Conservation (phyloP, 2,113 vertebrate species). For the Clinocottus analis region DNA sequence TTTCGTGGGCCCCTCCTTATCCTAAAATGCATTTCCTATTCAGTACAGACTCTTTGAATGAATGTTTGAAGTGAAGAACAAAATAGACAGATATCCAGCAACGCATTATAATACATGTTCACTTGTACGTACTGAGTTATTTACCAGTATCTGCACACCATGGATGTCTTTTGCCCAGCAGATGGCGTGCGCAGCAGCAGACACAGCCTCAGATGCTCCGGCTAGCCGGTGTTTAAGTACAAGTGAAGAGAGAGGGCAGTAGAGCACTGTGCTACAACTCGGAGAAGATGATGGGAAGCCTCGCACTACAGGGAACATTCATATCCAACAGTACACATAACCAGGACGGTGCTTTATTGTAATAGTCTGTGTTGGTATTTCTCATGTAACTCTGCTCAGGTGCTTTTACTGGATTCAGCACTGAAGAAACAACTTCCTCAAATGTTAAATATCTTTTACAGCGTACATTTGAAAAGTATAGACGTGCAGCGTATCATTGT, state of each 20-base stretch:
- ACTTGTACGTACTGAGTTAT: not conserved
- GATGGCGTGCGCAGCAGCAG: slow-evolving; percentile 45
- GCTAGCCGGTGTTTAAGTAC: slow-evolving; percentile 3
- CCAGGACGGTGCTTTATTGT: not conserved
- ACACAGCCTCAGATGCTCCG: not conserved
- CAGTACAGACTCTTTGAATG: not conserved
- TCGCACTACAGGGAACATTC: not conserved
- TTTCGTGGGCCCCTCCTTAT: not conserved
- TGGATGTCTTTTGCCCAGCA: slow-evolving; percentile 48
- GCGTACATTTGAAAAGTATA: not conserved
- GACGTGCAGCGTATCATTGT: not conserved
- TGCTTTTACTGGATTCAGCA: not conserved
- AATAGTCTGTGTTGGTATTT: slow-evolving; percentile 12
- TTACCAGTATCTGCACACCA: not conserved
- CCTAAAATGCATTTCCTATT: not conserved
- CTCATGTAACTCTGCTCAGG: slow-evolving; percentile 17
- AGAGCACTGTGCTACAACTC: slow-evolving; percentile 48
- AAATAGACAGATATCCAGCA: not conserved
- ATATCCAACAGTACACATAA: slow-evolving; percentile 24
- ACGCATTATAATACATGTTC: not conserved
- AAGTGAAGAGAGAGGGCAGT: slow-evolving; percentile 62
- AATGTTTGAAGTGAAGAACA: not conserved
- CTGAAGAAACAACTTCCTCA: not conserved
- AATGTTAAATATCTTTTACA: too few species aligned
- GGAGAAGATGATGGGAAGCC: not conserved